Base-by-base conservation (phyloP, 2,888 invertebrate genomes). In the Trichopria drosophilae region DNA sequence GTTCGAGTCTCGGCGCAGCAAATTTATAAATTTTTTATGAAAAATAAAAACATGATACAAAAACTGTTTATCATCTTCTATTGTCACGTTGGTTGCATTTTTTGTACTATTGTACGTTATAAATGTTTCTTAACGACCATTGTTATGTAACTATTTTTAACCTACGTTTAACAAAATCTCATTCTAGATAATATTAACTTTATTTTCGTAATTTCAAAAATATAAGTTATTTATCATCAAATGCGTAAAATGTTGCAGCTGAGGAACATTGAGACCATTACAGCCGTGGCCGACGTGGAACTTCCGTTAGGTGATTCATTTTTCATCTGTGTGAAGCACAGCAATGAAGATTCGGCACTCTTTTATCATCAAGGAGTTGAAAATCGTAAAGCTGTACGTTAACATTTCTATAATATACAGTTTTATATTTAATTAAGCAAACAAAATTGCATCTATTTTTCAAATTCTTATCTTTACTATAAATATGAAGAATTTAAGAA, bases 311-410 rank as follows among this genome's bases (percentile, higher is more conserved):
- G 68, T 23, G 15, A 35, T 13, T 64, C 65, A 9, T 72, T 68
- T 57, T 75, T 60, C 53, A 52, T 83, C 15, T 83, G 83, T 63
- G 71, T 76, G n/a, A 79, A 79, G 62, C 62, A 55, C 45, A 55
- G 47, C 13, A 53, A 51, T 18, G 42, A 57, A 39, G 39, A 23
- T 35, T 16, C 45, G 9, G 43, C 18, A 42, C 41, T 42, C 26
- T 53, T 35, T 35, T 39, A 6, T 3, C 88, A 88, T 69, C 88
- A 88, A 69, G 89, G 89, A n/a, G 72, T 69, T 0, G 82, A 83
- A 1, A 55, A 71, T 0, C 85, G 82, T 79, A 66, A 62, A 28
- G 63, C 59, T 19, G 67, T 73, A 53, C 65, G 66, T 63, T 19
- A 4, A 10, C 3, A 4, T 20, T 39, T 4, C 16, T 20, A n/a